phyloP scores from a whole-genome alignment of 2,888 invertebrate species.

The Dolichomitus sp. region DNA sequence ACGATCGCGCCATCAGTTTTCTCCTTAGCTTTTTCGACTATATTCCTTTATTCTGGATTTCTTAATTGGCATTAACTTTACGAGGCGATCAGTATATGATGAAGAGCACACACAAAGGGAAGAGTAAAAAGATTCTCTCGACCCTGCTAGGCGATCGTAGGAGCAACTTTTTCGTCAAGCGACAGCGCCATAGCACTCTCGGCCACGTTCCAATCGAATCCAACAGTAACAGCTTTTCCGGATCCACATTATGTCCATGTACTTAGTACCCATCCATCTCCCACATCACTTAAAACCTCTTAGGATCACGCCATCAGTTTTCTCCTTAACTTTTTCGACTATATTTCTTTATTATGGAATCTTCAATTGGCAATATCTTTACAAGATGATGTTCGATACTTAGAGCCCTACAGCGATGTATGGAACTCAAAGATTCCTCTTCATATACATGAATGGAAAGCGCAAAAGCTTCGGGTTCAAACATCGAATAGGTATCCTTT shows the following conservation, averaged over 20 bases:
- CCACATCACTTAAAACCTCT: neutral
- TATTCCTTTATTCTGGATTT: neutral
- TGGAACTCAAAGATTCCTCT: conserved; percentile 4
- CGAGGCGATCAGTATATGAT: conserved; percentile 35
- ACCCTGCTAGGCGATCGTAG: conserved; percentile 55
- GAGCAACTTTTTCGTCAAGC: conserved; percentile 60
- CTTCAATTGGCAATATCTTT: neutral
- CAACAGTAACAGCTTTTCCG: neutral
- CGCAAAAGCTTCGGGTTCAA: neutral
- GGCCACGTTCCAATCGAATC: conserved; percentile 14
- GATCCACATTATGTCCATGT: conserved; percentile 8
- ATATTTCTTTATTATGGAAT: neutral
- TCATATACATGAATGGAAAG: neutral
- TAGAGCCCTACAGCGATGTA: neutral
- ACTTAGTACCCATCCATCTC: neutral
- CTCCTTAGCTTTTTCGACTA: neutral
- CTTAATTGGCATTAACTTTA: neutral
- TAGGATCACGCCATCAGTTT: neutral
- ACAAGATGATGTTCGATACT: neutral
- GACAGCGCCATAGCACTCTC: neutral
- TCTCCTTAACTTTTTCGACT: neutral
- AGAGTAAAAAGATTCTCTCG: conserved; percentile 62
- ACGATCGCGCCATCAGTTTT: neutral
- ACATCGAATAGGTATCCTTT: conserved; percentile 1
- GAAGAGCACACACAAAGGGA: conserved; percentile 54